A percentile compares a stretch with the other conserved stretches of the same genome.
Conservation (phyloP, 2,888 invertebrate species). For the Drosophila dives region DNA sequence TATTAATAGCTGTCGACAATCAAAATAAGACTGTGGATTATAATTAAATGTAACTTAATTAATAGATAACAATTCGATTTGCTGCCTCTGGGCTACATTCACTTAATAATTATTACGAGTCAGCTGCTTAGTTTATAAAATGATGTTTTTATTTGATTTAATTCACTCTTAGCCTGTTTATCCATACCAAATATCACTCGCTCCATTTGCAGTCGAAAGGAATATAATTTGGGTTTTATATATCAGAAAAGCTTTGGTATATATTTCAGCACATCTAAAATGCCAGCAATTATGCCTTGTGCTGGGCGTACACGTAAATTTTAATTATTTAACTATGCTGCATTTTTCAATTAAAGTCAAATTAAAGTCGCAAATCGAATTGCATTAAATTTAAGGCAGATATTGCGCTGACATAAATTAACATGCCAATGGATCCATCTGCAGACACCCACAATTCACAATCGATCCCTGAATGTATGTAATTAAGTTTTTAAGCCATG, state of each 20-base stretch:
- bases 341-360: constrained; percentile 42
- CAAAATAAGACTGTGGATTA: neutral
- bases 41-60: neutral
- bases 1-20: neutral
- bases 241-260: neutral
- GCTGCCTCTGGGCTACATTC: neutral
- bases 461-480: constrained; percentile 37
- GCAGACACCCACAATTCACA: constrained; percentile 39
- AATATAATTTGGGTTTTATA: neutral
- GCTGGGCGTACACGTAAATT: neutral
- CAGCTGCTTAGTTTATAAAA: neutral
- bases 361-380: constrained; percentile 60
- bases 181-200: neutral
- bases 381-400: constrained; percentile 62
- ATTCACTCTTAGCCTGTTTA: neutral
- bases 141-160: neutral
- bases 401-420: constrained; percentile 75
- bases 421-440: constrained; percentile 53
- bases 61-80: neutral
- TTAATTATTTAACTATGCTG: constrained; percentile 40
- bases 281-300: constrained; percentile 13
- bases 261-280: constrained; percentile 13
- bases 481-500: constrained; percentile 61
- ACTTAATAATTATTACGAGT: neutral
- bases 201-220: neutral